These are phyloP conservation scores for Dinocampus coccinellae DNA, from an alignment of 2,888 invertebrate genomes.

Conservation along the genomic window DNA sequence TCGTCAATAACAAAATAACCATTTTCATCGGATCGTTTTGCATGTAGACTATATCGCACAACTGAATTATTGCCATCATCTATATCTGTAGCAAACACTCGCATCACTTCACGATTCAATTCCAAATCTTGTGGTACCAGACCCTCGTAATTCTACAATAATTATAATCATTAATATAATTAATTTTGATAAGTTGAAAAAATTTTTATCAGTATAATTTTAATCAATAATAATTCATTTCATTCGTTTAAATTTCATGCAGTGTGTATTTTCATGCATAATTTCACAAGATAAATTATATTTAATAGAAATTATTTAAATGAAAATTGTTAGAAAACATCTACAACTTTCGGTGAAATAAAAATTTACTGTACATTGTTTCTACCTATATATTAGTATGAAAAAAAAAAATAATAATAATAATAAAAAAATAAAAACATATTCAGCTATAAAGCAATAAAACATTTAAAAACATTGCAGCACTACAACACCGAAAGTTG, in stretches of 20 bases:
- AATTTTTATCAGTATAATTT: neutral
- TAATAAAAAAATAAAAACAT: too few relatives aligned
- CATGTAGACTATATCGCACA: conserved; percentile 76
- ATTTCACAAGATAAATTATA: neutral
- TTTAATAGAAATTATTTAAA: neutral
- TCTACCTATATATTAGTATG: neutral
- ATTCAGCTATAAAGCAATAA: conserved; percentile 41
- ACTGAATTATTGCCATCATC: conserved; percentile 93
- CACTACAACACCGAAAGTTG: conserved; percentile 66
- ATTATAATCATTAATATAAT: conserved; percentile 38
- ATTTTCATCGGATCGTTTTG: conserved; percentile 70
- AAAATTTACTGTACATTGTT: neutral
- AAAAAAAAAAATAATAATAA: neutral
- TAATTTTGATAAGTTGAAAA: conserved; percentile 19
- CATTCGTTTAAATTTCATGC: neutral
- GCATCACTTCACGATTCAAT: conserved; percentile 82
- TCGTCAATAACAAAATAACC: conserved; percentile 86
- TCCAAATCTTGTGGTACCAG: conserved; percentile 86
- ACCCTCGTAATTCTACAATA: conserved; percentile 74
- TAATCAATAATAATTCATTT: neutral
- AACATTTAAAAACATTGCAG: conserved; percentile 50
- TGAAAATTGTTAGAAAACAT: neutral
- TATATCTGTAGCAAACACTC: conserved; percentile 92
- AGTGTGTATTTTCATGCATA: neutral
- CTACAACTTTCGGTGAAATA: conserved; percentile 19